These are phyloP conservation scores for Rhizoglyphus robini DNA, from an alignment of 1,140 invertebrate genomes.

Conservation along the genomic window DNA sequence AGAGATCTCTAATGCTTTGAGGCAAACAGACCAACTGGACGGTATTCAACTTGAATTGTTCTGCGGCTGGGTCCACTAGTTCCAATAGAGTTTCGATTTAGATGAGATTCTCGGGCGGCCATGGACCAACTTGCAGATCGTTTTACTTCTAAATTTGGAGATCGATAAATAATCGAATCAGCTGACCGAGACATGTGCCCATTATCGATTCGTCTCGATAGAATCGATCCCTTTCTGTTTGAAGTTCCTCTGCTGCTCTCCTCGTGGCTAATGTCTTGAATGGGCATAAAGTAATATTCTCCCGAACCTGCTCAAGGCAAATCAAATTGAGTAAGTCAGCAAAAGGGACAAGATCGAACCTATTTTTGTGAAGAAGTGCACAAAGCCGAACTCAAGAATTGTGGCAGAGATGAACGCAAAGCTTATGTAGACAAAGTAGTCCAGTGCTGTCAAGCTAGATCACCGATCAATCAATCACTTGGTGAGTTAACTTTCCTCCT, in stretches of 20 bases:
- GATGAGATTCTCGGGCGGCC: too few species aligned
- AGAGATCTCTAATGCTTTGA: too few species aligned
- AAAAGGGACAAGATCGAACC: conserved; percentile 28
- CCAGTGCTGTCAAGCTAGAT: conserved; percentile 54
- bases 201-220: background rate
- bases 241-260: conserved; percentile 19
- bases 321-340: background rate
- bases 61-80: too few species aligned
- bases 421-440: conserved; percentile 71
- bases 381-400: conserved; percentile 69
- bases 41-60: too few species aligned
- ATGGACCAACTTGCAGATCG: background rate
- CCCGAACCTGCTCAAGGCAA: conserved; percentile 43
- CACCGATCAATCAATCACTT: background rate
- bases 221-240: background rate
- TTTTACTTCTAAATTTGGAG: background rate
- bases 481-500: background rate
- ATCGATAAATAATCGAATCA: background rate
- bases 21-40: too few species aligned
- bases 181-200: conserved; percentile 11
- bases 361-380: conserved; percentile 78
- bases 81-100: too few species aligned
- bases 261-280: conserved; percentile 10
- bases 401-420: conserved; percentile 76
- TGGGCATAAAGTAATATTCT: conserved; percentile 52